These are phyloP conservation scores for Ectemnius continuus DNA, from an alignment of 2,888 invertebrate genomes.

Conservation along the genomic window DNA sequence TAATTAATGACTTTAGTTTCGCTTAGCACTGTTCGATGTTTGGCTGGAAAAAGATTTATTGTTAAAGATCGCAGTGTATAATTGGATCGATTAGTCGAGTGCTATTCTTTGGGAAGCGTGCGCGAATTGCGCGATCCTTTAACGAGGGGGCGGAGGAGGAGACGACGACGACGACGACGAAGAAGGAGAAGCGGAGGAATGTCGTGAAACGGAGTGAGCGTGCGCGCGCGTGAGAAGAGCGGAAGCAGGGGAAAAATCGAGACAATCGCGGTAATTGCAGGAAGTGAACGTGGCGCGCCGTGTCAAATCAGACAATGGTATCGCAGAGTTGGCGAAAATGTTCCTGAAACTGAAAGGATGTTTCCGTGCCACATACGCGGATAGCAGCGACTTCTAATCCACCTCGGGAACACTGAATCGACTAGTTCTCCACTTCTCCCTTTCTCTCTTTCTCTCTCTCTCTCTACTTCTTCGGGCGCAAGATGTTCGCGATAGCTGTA, in stretches of 20 bases:
- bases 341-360: slow-evolving; percentile 39
- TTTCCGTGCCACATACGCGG: slow-evolving; percentile 37
- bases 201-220: neutral
- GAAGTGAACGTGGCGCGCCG: slow-evolving; percentile 53
- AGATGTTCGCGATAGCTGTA: no score
- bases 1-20: no score
- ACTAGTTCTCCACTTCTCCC: neutral
- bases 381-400: slow-evolving; percentile 22
- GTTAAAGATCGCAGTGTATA: no score
- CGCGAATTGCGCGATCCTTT: no score
- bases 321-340: slow-evolving; percentile 52
- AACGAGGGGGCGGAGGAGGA: no score
- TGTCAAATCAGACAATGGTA: slow-evolving; percentile 54
- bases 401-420: no score
- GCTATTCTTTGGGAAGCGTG: no score
- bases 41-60: no score
- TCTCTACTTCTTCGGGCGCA: neutral
- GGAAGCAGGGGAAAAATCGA: slow-evolving; percentile 54
- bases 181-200: neutral
- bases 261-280: slow-evolving; percentile 62
- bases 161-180: no score
- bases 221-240: slow-evolving; percentile 53
- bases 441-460: neutral
- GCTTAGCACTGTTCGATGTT: no score
- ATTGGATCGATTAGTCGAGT: no score